Evolutionary conservation across 2,113 vertebrate species (phyloP).

Genomic region (Setophaga coronata): DNA sequence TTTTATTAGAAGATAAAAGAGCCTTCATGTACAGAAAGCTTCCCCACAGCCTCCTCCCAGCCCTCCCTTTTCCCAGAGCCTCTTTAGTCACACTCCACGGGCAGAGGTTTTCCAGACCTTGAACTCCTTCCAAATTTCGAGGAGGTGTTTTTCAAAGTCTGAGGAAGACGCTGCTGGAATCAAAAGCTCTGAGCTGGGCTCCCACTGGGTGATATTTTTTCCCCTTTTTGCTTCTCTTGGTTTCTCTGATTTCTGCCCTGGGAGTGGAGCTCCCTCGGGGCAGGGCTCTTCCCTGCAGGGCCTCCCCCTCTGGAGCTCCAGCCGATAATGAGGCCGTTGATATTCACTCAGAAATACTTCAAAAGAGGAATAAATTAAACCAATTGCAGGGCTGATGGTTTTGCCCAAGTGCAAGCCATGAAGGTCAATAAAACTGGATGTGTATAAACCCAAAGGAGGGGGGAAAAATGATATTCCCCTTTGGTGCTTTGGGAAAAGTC

Average conservation of each 20-base stretch:
- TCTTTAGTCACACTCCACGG: fast-evolving
- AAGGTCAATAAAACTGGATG: background rate
- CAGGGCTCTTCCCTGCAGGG: background rate
- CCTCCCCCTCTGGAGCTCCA: background rate
- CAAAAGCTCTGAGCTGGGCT: background rate
- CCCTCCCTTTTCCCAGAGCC: background rate
- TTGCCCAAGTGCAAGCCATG: background rate
- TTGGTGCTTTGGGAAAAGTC: background rate
- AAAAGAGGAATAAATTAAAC: background rate
- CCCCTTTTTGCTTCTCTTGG: background rate
- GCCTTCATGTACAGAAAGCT: background rate
- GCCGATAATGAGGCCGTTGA: background rate
- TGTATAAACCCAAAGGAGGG: background rate
- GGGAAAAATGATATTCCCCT: background rate
- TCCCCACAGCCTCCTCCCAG: background rate
- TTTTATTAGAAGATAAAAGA: background rate
- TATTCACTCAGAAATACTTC: background rate
- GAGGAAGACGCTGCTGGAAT: background rate
- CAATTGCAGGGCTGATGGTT: background rate
- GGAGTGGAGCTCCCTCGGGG: background rate
- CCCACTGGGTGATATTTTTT: background rate
- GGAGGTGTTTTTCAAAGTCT: background rate
- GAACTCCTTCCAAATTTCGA: background rate
- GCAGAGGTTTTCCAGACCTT: background rate
- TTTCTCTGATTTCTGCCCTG: background rate